Conservation (phyloP, 2,113 vertebrate genomes). For the Bos taurus region ARS-UCD2.0 NC_037345.1:48769001-48769500, state of each 20-base stretch:
- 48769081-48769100: not conserved
- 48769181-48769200: not conserved
- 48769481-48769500: not conserved
- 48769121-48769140: not conserved
- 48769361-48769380: not conserved
- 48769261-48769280: not conserved
- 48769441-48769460: not conserved
- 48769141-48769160: not conserved
- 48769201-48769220: not conserved
- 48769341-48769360: not conserved
- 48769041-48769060: not conserved
- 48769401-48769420: not conserved
- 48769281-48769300: not conserved
- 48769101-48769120: not conserved
- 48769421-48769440: not conserved
- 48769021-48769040: not conserved
- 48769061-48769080: not conserved
- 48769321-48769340: not conserved
- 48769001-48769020: not conserved
- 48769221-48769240: not conserved
- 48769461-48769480: not conserved
- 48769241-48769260: not conserved
- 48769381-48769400: not conserved
- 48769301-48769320: not conserved
- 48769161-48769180: not conserved